These are phyloP conservation scores for Mobula birostris DNA, from an alignment of 2,113 vertebrate genomes.

Conservation along the genomic window DNA sequence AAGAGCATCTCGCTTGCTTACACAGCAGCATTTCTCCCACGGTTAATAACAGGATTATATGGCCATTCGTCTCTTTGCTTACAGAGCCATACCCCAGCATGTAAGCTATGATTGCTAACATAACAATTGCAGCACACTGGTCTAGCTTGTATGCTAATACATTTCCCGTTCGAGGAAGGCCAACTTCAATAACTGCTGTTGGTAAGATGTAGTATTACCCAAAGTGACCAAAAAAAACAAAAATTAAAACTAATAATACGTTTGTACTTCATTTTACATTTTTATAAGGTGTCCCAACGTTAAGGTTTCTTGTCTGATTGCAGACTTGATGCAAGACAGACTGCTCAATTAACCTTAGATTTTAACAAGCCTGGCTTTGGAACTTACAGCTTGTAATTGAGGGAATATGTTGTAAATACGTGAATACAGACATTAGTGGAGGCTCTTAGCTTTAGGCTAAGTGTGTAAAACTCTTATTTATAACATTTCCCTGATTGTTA, in stretches of 20 bases:
- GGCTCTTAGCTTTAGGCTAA: slow-evolving; percentile 17
- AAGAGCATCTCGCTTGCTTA: neutral
- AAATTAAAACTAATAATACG: neutral
- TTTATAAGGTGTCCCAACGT: neutral
- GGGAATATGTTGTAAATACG: slow-evolving; percentile 19
- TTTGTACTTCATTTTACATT: neutral
- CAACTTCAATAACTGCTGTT: neutral
- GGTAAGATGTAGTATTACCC: neutral
- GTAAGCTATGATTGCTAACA: neutral
- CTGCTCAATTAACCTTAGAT: neutral
- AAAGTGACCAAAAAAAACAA: neutral
- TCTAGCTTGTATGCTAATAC: neutral
- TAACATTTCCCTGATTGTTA: slow-evolving; percentile 15
- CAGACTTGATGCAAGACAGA: neutral
- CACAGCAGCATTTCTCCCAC: neutral
- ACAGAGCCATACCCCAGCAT: neutral
- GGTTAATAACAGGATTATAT: neutral
- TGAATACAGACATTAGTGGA: neutral
- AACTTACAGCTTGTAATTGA: neutral
- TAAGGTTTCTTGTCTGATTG: slow-evolving; percentile 4
- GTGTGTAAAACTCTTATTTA: slow-evolving; percentile 21
- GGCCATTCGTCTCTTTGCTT: neutral
- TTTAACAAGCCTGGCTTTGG: slow-evolving; percentile 21
- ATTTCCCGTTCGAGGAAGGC: neutral
- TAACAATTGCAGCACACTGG: neutral